Base-by-base conservation (phyloP, 2,113 vertebrate species). In the Mugil cephalus region DNA sequence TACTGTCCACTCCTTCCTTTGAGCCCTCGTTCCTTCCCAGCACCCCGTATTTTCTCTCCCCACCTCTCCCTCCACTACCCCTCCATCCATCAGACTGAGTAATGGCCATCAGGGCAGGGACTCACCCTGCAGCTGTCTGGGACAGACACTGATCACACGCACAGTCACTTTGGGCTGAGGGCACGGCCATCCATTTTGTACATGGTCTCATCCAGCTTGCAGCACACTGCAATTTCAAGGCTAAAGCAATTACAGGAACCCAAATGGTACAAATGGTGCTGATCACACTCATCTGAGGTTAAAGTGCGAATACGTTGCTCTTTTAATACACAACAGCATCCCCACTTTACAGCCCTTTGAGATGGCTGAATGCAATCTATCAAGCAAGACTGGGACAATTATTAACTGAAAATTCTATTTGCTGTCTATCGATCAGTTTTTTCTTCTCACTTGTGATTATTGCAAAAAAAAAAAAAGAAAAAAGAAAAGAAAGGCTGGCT, bases 61-160 rank as follows among this genome's bases (percentile, higher is more conserved):
- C 72, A 68, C 79, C 83, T 62, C 55, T 79, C 71, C 73, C 64
- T 69, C 47, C 48, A 30, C 74, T 64, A 73, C 73, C 79, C 74
- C 77, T 86, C 85, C 83, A 91, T 91, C 88, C 87, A 91, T 91
- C 91, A 91, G 79, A 59, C 89, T 90, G 89, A 91, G 85, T 91
- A 91, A 91, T 92, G 82, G 84, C 85, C 78, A 65, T 84, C 80
- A 76, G 87, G 84, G 84, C 88, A 80, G 82, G 77, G 85, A 91
- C 83, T 91, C 87, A 73, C 87, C 89, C 85, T 70, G 80, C 91
- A 85, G 90, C 90, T 91, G 84, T 90, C 83, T 88, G 72, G 76
- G 71, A 84, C 82, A 77, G 77, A 87, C 90, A 87, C 84, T 90
- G 87, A 91, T 90, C 89, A 86, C 87, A 91, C 71, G 88, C 88